phyloP scores from a whole-genome alignment of 2,888 invertebrate species.

The Coenonympha glycerion region DNA sequence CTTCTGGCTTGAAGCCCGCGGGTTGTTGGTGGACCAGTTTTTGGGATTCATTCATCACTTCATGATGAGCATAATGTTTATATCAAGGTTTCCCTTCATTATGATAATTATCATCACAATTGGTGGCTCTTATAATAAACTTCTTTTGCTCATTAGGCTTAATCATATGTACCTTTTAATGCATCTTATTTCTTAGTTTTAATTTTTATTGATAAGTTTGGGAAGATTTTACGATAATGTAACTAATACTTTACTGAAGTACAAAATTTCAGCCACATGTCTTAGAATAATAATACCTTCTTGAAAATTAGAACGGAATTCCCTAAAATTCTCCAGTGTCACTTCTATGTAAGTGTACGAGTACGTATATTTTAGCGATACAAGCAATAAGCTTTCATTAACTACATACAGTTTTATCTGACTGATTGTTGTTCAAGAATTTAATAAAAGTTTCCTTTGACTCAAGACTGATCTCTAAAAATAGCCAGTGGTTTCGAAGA shows the following conservation, averaged over 20 bases:
- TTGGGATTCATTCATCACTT: too few species aligned
- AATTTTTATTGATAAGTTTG: too few species aligned
- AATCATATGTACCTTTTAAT: not conserved
- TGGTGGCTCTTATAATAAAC: too few species aligned
- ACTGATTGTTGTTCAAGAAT: constrained; percentile 38
- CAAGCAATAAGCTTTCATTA: constrained; percentile 9
- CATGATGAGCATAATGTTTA: too few species aligned
- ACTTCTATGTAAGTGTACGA: constrained; percentile 23
- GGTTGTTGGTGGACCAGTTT: too few species aligned
- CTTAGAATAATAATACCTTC: too few species aligned
- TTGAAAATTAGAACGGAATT: constrained; percentile 41
- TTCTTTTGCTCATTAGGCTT: not conserved
- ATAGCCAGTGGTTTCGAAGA: constrained; percentile 27
- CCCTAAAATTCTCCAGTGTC: constrained; percentile 41
- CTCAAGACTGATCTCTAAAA: constrained; percentile 60
- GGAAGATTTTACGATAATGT: not conserved
- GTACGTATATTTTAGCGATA: constrained; percentile 20
- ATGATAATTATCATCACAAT: too few species aligned
- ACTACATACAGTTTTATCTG: constrained; percentile 18
- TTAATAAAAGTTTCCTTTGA: constrained; percentile 50
- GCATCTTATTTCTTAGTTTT: not conserved
- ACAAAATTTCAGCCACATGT: not conserved
- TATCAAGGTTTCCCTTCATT: too few species aligned
- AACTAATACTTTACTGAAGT: not conserved
- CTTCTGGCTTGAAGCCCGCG: too few species aligned